A percentile compares a stretch with the other conserved stretches of the same genome.
Evolutionary conservation across 2,113 vertebrate species (phyloP).

Genomic region (Bombycilla garrulus): DNA sequence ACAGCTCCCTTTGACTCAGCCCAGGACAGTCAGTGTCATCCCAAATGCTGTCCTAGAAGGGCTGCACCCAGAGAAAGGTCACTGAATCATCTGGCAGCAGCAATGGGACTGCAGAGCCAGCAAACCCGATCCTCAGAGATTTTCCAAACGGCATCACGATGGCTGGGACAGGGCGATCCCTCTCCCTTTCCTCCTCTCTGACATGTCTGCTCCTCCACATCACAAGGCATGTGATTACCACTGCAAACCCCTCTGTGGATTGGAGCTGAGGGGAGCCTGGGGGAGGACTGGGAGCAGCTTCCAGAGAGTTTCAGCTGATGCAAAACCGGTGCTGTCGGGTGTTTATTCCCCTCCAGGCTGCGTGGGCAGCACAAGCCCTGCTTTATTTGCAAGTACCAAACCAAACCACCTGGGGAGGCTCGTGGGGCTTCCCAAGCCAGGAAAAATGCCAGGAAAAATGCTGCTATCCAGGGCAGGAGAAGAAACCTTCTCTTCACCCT

Average conservation of each 20-base stretch:
- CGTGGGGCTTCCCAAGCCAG: not conserved
- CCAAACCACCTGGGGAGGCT: conserved; percentile 12
- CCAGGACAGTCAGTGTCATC: not conserved
- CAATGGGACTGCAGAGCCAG: not conserved
- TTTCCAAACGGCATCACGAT: not conserved
- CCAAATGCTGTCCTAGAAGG: not conserved
- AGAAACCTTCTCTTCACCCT: not conserved
- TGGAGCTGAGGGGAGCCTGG: not conserved
- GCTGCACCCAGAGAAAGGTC: not conserved
- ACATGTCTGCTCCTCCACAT: not conserved
- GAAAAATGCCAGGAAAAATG: not conserved
- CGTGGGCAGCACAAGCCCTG: not conserved
- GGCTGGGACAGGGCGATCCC: not conserved
- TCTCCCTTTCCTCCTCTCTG: not conserved
- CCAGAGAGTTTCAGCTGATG: not conserved
- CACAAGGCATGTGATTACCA: not conserved
- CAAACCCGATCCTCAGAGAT: not conserved
- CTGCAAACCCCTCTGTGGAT: not conserved
- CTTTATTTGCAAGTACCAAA: not conserved
- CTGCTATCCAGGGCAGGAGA: not conserved
- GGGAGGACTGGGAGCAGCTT: not conserved
- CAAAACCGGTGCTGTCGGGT: not conserved
- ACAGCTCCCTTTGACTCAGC: not conserved
- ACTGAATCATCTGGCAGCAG: not conserved
- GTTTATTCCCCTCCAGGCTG: not conserved